Percentiles rank a stretch among this genome's conserved stretches.
These are phyloP conservation scores for Germaria angustata DNA, from an alignment of 2,888 invertebrate genomes.

Conservation along the genomic window DNA sequence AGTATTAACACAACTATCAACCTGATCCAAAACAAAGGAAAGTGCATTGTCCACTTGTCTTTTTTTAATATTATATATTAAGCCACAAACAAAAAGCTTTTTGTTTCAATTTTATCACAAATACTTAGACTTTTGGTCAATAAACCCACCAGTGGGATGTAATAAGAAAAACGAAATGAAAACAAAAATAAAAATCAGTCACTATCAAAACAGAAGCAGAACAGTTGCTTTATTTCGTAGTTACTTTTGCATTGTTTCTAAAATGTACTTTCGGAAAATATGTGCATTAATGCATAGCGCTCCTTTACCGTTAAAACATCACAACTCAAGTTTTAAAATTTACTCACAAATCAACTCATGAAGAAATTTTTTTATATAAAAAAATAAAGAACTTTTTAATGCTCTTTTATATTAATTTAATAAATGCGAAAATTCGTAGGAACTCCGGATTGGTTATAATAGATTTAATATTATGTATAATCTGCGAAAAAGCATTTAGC, in stretches of 20 bases:
- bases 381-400: too few relatives aligned
- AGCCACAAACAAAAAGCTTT: conserved; percentile 17
- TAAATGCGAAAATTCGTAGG: too few relatives aligned
- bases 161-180: conserved; percentile 1
- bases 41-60: conserved; percentile 35
- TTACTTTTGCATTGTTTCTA: not conserved
- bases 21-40: conserved; percentile 53
- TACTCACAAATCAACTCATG: too few relatives aligned
- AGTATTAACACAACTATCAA: not conserved
- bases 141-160: conserved; percentile 22
- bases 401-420: too few relatives aligned
- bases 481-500: too few relatives aligned
- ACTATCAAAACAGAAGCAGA: not conserved
- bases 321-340: too few relatives aligned
- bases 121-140: conserved; percentile 10
- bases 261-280: not conserved
- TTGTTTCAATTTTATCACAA: not conserved
- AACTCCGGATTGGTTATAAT: too few relatives aligned
- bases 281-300: too few relatives aligned
- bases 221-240: not conserved
- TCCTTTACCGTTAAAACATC: too few relatives aligned
- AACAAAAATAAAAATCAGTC: conserved; percentile 23
- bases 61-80: conserved; percentile 2
- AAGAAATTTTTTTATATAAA: too few relatives aligned
- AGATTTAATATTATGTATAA: too few relatives aligned